Base-by-base conservation (phyloP, 2,797 vertebrate species). In the Microcaecilia unicolor region DNA sequence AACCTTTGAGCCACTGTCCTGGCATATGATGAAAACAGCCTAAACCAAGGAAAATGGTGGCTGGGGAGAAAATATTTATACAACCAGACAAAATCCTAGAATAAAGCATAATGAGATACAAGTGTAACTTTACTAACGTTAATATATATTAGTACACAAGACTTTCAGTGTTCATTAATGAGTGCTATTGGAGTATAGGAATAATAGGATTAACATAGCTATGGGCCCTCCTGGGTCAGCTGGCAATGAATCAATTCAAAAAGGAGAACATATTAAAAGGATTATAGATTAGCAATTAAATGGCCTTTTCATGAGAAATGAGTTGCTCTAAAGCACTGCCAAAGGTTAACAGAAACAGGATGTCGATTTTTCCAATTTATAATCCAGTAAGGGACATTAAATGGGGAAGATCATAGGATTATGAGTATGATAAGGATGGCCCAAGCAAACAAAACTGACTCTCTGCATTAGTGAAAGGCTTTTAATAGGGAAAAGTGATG, bases 281-380 rank as follows among this genome's bases (percentile, higher is more conserved):
- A 89, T 93, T 94, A 92, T 90, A 89, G 91, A 93, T 95, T 90
- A 91, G 79, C 82, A 92, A 91, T 93, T 93, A 93, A 85, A 90
- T 89, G 85, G 72, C 74, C 89, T 87, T 85, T 81, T 89, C 78
- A 85, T 36, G 76, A 78, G 81, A 68, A 79, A 78, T 61, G 62
- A 76, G 72, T 64, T 67, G 52, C 70, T 81, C 57, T 74, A 60
- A 58, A 70, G 67, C 58, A 71, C 69, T 61, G 67, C 64, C 70
- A 70, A 83, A 89, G 80, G 81, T 87, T 81, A 84, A 66, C 61
- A 66, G 61, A 77, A 67, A 75, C 45, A 55, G 58, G 55, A 64
- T 60, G 64, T 74, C 50, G 48, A 46, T 74, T 78, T 63, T 72
- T 66, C 50, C 50, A 68, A 48, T 66, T 77, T 72, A 66, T 74